Percentiles rank a stretch among this genome's conserved stretches.
Conservation (phyloP, 2,888 invertebrate species). For the Syrista parreyssii region DNA sequence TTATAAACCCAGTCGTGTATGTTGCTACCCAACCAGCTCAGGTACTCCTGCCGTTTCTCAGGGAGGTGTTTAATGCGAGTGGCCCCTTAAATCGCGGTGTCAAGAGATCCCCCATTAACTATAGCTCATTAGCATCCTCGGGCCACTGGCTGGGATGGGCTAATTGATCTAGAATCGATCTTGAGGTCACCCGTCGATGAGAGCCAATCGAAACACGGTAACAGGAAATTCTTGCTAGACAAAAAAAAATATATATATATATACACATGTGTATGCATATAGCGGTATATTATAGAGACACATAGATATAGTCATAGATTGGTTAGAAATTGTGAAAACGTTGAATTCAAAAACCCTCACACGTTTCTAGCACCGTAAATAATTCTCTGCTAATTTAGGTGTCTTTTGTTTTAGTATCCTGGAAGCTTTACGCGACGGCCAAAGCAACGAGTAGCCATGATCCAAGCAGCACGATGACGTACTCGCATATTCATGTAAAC, state of each 20-base stretch:
- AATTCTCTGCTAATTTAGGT: not conserved
- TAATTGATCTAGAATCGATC: not conserved
- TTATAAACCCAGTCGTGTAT: not conserved
- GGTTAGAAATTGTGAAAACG: not conserved
- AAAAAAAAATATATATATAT: not conserved
- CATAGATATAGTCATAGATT: not conserved
- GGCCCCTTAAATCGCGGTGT: not conserved
- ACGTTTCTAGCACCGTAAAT: not conserved
- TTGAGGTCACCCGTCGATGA: not conserved
- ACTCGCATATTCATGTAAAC: not conserved
- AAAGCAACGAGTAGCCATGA: not conserved
- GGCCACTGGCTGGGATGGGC: not conserved
- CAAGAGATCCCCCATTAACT: not conserved
- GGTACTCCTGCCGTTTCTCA: not conserved
- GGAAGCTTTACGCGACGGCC: not conserved
- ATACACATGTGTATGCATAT: not conserved
- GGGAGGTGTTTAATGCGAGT: slow-evolving; percentile 1
- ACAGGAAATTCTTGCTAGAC: not conserved
- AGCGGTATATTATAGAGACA: not conserved
- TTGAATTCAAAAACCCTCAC: not conserved
- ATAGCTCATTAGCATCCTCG: not conserved
- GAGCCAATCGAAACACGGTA: not conserved
- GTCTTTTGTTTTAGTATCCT: not conserved
- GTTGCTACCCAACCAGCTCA: not conserved
- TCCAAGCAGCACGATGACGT: not conserved